Evolutionary conservation across 2,888 invertebrate species (phyloP).

Genomic region (Leucania comma): DNA sequence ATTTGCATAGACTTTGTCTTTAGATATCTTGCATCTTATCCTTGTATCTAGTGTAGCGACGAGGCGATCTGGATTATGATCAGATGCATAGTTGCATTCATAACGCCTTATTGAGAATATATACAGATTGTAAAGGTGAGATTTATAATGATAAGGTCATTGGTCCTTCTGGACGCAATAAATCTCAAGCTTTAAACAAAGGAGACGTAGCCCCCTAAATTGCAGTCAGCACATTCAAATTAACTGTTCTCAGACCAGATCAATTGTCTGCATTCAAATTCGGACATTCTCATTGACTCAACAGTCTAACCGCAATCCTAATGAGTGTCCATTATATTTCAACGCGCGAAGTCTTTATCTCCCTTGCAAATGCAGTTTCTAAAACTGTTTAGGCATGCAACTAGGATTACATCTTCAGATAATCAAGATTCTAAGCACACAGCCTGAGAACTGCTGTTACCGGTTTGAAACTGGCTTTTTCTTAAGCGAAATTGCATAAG

Average conservation of each 20-base stretch:
- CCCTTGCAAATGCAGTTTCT: constrained; percentile 55
- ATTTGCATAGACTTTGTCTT: constrained; percentile 29
- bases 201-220: constrained; percentile 15
- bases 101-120: not conserved
- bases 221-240: constrained; percentile 45
- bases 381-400: constrained; percentile 51
- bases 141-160: constrained; percentile 22
- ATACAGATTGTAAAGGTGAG: not conserved
- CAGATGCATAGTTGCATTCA: constrained; percentile 11
- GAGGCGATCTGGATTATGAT: constrained; percentile 12
- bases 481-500: constrained; percentile 57
- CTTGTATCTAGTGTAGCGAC: not conserved
- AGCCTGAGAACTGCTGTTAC: constrained; percentile 49
- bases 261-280: constrained; percentile 58
- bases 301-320: constrained; percentile 36
- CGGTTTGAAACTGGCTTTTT: constrained; percentile 53
- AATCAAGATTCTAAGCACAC: constrained; percentile 56
- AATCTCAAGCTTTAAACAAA: constrained; percentile 14
- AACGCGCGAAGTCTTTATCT: constrained; percentile 45
- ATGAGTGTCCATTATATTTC: constrained; percentile 51
- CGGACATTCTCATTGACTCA: constrained; percentile 42
- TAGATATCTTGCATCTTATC: constrained; percentile 11
- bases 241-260: constrained; percentile 43
- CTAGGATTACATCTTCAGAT: constrained; percentile 54
- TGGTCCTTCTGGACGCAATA: constrained; percentile 25